Evolutionary conservation across 2,888 invertebrate species (phyloP).

Genomic region (Nemotelus pantherinus): DNA sequence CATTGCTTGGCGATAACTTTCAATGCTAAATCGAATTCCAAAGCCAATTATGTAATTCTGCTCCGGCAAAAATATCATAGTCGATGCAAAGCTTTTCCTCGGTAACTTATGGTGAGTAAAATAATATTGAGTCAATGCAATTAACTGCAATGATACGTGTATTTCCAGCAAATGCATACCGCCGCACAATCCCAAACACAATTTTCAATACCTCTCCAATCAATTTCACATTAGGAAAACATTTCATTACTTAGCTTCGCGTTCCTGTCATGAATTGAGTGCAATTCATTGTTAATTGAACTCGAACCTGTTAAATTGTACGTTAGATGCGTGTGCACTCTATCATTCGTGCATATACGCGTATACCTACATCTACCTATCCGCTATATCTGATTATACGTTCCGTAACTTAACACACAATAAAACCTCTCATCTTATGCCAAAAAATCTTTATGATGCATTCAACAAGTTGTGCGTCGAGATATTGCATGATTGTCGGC

Average conservation of each 20-base stretch:
- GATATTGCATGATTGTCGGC: slow-evolving; percentile 24
- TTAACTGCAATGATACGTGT: no score
- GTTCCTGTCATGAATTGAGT: background rate
- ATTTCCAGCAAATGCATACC: no score
- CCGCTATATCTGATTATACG: background rate
- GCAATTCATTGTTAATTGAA: background rate
- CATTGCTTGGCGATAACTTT: no score
- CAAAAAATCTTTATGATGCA: background rate
- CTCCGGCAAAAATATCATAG: no score
- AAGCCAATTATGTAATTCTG: no score
- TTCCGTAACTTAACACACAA: background rate
- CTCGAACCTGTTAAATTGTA: background rate
- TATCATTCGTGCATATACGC: no score
- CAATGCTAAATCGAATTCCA: no score
- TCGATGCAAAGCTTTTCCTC: no score
- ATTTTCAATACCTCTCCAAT: background rate
- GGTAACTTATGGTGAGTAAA: no score
- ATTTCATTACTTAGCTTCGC: background rate
- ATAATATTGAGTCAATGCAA: no score
- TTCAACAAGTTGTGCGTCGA: background rate
- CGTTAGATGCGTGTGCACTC: background rate
- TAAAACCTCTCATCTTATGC: slow-evolving; percentile 21
- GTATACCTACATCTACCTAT: no score
- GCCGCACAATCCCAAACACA: no score
- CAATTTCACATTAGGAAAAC: background rate